Base-by-base conservation (phyloP, 1,140 invertebrate species). In the Drosophila trapezifrons region DNA sequence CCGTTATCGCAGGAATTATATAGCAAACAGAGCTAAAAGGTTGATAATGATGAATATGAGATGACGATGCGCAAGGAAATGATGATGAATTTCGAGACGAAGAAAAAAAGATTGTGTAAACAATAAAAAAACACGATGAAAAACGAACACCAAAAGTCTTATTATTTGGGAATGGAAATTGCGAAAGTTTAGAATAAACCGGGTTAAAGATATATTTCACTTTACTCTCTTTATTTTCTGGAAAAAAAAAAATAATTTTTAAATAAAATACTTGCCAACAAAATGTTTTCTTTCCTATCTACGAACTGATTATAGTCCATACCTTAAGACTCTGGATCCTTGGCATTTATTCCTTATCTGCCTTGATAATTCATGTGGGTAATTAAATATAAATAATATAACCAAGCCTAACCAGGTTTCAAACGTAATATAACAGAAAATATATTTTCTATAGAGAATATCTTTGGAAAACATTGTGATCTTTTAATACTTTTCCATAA, bases 21-120 rank as follows among this genome's bases (percentile, higher is more conserved):
- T 71, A 59, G 40, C 62, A 72, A 80, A 59, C 56, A 42, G 18
- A 64, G 51, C 51, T 54, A 64, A 42, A 64, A 32, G 55, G 60
- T 59, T 70, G 52, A 52, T 32, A 32, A 32, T 32, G 29, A 32
- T 32, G 29, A 32, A 32, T 32, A 32, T 51, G 37, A 64, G 59
- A 76, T 64, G 69, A 62, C 46, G 76, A 77, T 85, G 81, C 73
- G 77, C 71, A 89, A 76, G 83, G 83, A 86, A 86, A 83, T 86
- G 58, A 86, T 59, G 76, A 78, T 65, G 57, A 81, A 29, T 59
- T 67, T 37, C 35, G 17, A 57, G 73, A 62, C 43, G 52, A 58
- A 65, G 35, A 60, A 66, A 63, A 70, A 65, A 75, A 46, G 74
- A 54, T 54, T 54, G 51, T 37, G 35, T 76, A 67, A 20, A 52